A percentile compares a stretch with the other conserved stretches of the same genome.
These are phyloP conservation scores for Amblyjoppa proteus DNA, from an alignment of 2,888 invertebrate species.

Conservation along the genomic window DNA sequence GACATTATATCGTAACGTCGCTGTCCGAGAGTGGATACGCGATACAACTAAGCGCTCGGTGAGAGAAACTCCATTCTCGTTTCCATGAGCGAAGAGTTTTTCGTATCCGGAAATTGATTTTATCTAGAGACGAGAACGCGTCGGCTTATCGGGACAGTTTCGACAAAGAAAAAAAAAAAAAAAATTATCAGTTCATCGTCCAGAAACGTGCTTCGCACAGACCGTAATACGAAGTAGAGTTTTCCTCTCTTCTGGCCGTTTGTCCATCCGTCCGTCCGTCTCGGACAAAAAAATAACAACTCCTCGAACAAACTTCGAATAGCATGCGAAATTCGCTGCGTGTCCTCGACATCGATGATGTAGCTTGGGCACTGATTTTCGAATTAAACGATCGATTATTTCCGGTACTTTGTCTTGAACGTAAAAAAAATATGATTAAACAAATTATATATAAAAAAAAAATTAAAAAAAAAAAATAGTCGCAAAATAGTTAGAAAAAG, in stretches of 20 bases:
- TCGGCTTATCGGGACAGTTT: neutral
- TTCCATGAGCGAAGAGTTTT: slow-evolving; percentile 1
- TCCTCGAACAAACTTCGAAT: neutral
- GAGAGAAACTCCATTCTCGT: slow-evolving; percentile 14
- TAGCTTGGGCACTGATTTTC: too few species aligned
- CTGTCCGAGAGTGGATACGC: slow-evolving; percentile 23
- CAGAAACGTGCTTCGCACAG: too few species aligned
- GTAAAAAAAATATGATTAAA: too few species aligned
- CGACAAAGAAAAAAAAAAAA: neutral
- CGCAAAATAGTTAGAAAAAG: too few species aligned
- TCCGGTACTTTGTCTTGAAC: too few species aligned
- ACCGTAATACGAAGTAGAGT: too few species aligned
- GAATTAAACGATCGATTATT: too few species aligned
- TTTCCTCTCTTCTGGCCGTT: neutral
- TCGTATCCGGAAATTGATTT: slow-evolving; percentile 16
- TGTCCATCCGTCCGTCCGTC: neutral
- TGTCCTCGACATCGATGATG: too few species aligned
- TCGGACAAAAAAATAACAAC: neutral
- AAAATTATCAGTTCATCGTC: neutral
- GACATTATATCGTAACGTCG: slow-evolving; percentile 43
- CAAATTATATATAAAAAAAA: too few species aligned
- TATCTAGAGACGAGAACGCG: neutral
- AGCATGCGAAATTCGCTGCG: too few species aligned
- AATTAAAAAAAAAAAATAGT: too few species aligned
- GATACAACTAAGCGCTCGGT: slow-evolving; percentile 38